Evolutionary conservation across 2,113 vertebrate species (phyloP).

Genomic region (Paradisaea rubra): DNA sequence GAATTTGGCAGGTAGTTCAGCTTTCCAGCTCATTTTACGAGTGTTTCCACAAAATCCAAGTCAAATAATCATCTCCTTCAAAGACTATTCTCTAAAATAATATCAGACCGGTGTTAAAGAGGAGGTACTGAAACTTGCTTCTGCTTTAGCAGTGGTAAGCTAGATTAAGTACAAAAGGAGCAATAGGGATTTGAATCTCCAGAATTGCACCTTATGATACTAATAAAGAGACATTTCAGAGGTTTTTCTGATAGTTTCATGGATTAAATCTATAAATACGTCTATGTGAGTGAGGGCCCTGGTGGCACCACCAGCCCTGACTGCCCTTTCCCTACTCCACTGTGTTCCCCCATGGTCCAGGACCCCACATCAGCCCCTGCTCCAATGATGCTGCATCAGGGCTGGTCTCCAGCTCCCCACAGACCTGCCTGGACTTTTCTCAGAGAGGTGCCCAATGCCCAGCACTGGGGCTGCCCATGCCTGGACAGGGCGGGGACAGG

Average conservation of each 20-base stretch:
- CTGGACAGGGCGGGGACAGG: too few species aligned
- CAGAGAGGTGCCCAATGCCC: accelerated
- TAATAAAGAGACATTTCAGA: neutral
- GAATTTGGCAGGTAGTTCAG: neutral
- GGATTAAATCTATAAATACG: neutral
- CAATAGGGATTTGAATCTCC: neutral
- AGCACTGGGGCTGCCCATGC: neutral
- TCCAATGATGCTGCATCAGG: neutral
- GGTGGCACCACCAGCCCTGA: neutral
- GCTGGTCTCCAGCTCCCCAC: neutral
- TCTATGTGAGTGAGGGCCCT: neutral
- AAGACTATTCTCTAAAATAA: neutral
- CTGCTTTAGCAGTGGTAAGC: neutral
- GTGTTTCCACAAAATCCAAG: neutral
- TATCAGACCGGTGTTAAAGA: neutral
- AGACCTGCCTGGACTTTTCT: neutral
- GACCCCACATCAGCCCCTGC: neutral
- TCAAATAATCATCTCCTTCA: neutral
- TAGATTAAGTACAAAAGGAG: neutral
- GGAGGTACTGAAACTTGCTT: neutral
- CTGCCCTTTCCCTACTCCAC: accelerated
- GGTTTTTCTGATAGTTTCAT: neutral
- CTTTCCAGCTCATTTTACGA: neutral
- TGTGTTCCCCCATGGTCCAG: neutral
- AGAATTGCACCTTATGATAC: neutral